Base-by-base conservation (phyloP, 2,113 vertebrate genomes). In the Corythornis cristatus region DNA sequence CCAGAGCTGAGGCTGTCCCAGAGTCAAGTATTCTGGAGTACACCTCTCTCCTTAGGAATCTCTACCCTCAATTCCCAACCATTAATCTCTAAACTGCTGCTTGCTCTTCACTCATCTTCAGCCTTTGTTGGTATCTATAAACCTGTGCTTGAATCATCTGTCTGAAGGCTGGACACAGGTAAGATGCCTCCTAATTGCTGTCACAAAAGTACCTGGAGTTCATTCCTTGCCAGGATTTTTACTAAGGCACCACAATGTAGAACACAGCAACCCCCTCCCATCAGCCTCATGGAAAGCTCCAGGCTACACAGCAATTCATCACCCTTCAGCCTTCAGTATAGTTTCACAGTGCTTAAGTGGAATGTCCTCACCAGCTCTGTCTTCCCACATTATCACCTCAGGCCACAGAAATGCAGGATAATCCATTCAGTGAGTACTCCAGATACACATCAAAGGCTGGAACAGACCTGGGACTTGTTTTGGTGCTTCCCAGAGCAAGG, bases 301-400 rank as follows among this genome's bases (percentile, higher is more conserved):
- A 64, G 68, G 90, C 65, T 72, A 78, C 3, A 3, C 29, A 83
- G 66, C 48, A 68, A 56, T 71, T 66, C 29, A 74, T 43, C 73
- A 77, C 35, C 43, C 60, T 51, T 86, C 51, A 67, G 37, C 37
- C 48, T 88, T 85, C 22, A 73, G 42, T 4, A 51, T n/a, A 15
- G 46, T 57, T 86, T 88, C 89, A 80, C 83, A 35, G 64, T 16
- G 48, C 76, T 75, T 53, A 64, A 90, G 86, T 5, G 58, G 8
- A 77, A 45, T 45, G 37, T 35, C 33, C 85, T 58, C 60, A 67
- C 78, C 88, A 86, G 53, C 80, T 96, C 23, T 48, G 57, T 42
- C 53, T 74, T 65, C 72, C 68, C 90, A 89, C 51, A 67, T 88
- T 92, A 88, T 64, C 65, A 58, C 73, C 90, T 82, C 70, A 66